Percentiles rank a stretch among this genome's conserved stretches.
Evolutionary conservation across 1,140 invertebrate species (phyloP).

Genomic region (Caerostris extrusa): DNA sequence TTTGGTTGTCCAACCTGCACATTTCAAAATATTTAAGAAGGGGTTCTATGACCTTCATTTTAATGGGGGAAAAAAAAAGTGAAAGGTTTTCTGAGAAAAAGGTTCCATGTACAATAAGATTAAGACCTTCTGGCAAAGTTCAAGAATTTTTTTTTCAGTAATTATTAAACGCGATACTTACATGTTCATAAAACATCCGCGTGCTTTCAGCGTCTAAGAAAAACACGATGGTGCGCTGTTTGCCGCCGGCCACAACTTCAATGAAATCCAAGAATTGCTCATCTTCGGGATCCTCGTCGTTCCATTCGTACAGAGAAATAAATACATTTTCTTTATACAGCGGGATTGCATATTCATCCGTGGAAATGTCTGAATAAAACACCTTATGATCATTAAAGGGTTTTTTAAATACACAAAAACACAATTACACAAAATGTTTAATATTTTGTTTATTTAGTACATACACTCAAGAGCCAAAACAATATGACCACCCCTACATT

Average conservation of each 20-base stretch:
- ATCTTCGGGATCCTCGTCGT: neutral
- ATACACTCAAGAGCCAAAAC: too few relatives aligned
- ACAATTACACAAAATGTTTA: neutral
- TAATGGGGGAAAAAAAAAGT: neutral
- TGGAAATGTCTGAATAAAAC: neutral
- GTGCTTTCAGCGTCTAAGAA: constrained; percentile 37
- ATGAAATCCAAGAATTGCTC: constrained; percentile 51
- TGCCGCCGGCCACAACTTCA: constrained; percentile 37
- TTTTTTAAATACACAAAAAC: neutral
- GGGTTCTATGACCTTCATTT: neutral
- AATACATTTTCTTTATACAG: constrained; percentile 28
- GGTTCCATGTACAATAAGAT: too few relatives aligned
- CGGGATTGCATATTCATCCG: neutral
- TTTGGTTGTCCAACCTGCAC: neutral
- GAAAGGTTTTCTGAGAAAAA: neutral
- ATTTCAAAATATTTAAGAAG: neutral
- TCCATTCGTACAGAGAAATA: constrained; percentile 43
- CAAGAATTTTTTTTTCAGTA: too few relatives aligned
- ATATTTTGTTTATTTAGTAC: neutral
- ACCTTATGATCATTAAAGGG: neutral
- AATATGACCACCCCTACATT: too few relatives aligned
- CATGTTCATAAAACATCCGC: neutral
- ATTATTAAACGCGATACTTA: neutral
- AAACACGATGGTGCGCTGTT: constrained; percentile 40
- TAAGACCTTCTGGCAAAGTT: too few relatives aligned